Base-by-base conservation (phyloP, 2,888 invertebrate genomes). In the Yponomeuta evonymella region DNA sequence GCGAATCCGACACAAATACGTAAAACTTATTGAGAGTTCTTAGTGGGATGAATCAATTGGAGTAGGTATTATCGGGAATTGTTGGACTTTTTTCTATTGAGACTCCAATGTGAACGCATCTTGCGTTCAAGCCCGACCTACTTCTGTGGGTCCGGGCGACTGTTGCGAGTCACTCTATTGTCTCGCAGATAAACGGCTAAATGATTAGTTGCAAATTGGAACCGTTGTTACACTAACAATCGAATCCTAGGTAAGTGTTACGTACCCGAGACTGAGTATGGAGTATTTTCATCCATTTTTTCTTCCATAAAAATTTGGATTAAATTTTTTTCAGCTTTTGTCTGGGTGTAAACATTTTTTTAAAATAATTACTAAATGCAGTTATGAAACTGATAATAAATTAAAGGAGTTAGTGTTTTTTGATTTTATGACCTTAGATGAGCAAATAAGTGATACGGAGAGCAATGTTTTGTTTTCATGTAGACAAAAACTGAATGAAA, bases 121-220 rank as follows among this genome's bases (percentile, higher is more conserved):
- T 64, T 23, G 64, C 23, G 15, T 62, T 23, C 29, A 10, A 30
- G 64, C 64, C 30, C 64, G 64, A 64, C 64, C 64, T 30, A 64
- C 85, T 78, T 84, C 85, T 85, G 85, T 86, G 80, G 30, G 67
- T 58, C 51, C 51, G 51, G 15, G 51, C 51, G 51, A 15, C 43
- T 58, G 51, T 58, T 58, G 51, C 51, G 51, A 58, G 15, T 58
- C 51, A 12, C 51, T 58, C 15, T 15, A 58, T 58, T 58, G 51
- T 58, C 51, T 58, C 51, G 51, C 51, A 67, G 67, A 67, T 67
- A 51, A 51, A 10, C 51, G 72, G 73, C 74, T 75, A 78, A 79
- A 77, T 79, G 75, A 79, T 78, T 68, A 68, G 68, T 68, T 29
- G 51, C 68, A 68, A 68, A 68, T 68, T 68, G 68, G 68, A 11